These are phyloP conservation scores for Cyclargus thomasi DNA, from an alignment of 1,140 invertebrate species.

Conservation along the genomic window DNA sequence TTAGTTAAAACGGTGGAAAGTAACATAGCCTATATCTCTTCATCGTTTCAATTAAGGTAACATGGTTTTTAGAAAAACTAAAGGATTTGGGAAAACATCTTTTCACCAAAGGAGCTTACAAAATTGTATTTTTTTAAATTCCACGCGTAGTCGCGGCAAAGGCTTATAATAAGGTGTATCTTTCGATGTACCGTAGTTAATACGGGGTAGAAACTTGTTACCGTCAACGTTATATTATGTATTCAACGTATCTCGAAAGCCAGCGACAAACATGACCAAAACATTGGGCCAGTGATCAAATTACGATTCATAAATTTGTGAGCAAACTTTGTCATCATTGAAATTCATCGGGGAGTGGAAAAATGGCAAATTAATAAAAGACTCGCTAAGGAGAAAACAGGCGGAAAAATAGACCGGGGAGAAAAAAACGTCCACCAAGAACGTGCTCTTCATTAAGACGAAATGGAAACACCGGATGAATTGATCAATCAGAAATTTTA, in stretches of 20 bases:
- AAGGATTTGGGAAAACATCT: too few relatives aligned
- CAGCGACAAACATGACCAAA: neutral
- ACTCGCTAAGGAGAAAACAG: conserved; percentile 61
- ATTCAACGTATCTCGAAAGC: neutral
- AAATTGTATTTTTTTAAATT: too few relatives aligned
- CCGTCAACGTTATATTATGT: neutral
- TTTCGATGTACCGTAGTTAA: neutral
- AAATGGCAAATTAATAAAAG: conserved; percentile 56
- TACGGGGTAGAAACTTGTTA: neutral
- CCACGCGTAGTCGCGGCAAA: too few relatives aligned
- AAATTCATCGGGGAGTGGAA: conserved; percentile 35
- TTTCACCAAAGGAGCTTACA: too few relatives aligned
- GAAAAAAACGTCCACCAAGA: conserved; percentile 49
- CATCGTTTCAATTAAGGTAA: too few relatives aligned
- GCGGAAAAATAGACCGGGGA: conserved; percentile 59
- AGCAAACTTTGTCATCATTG: conserved; percentile 47
- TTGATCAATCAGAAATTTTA: conserved; percentile 75
- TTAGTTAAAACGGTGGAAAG: too few relatives aligned
- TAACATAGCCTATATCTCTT: too few relatives aligned
- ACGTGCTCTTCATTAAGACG: conserved; percentile 66
- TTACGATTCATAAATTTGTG: conserved; percentile 25
- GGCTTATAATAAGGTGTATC: neutral
- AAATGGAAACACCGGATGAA: conserved; percentile 67
- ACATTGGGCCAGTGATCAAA: neutral
- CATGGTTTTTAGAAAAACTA: too few relatives aligned